Evolutionary conservation across 2,797 vertebrate species (phyloP), one percentile per base, ranked within the genome.

Genomic region (Sebastes reedi): DNA sequence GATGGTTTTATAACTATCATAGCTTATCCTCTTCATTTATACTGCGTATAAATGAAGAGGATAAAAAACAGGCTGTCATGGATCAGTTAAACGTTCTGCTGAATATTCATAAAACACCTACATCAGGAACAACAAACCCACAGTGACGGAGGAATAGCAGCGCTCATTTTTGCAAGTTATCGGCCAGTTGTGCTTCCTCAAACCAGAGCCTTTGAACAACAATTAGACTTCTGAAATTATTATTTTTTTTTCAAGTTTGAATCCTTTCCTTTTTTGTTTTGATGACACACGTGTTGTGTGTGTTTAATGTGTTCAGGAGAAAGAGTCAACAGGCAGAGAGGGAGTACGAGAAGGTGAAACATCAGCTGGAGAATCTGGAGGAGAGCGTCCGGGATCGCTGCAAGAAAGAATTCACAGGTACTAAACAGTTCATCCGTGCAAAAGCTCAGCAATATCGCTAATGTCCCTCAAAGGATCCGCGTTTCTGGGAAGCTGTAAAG

Each of bases 381-480:
- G 98, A 99, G 82, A 99, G 98, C 0, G 98, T 99, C 27, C 94
- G 99, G 10, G 99, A 99, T 83, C 97, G 98, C 36, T 99, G 98
- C 96, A 99, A 99, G 94, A 99, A 99, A 77, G 98, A 99, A 86
- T 99, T 99, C 95, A 99, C 98, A 90, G 98, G 98, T 99, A 54
- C 6, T 46, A 3, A 29, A 14, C 56, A 4, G 54, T 25, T 55
- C 64, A 72, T 61, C 72, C 60, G 65, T 30, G 42, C 72, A 27
- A 20, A 62, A 24, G 25, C 54, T 75, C 34, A 5, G 22, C 68
- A 59, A 12, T 75, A 30, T 58, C 16, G 6, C 70, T 80, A 74
- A 81, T 68, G 52, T 34, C 29, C 60, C 79, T 78, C 68, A 64
- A 55, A 83, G 67, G 75, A 72, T 79, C 67, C 46, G 50, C 70